phyloP scores from a whole-genome alignment of 23 tunicate species.

The Ascidia mentula region DNA sequence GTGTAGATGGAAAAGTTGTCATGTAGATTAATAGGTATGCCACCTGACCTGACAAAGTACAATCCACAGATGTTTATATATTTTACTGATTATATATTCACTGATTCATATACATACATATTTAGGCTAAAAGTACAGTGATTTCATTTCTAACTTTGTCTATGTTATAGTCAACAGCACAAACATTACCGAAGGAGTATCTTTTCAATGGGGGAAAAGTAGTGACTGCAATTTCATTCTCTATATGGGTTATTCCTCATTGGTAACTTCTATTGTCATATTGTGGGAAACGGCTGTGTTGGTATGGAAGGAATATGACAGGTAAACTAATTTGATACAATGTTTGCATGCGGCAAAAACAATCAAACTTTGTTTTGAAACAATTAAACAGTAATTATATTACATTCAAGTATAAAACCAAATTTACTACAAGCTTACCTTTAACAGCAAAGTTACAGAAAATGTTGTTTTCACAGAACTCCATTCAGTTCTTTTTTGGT shows the following conservation, averaged over 20 bases:
- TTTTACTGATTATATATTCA: no score
- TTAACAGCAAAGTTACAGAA: not conserved
- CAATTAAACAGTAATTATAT: no score
- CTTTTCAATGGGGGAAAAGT: constrained; percentile 42
- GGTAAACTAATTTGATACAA: constrained; percentile 42
- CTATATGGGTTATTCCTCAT: constrained; percentile 45
- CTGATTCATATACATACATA: no score
- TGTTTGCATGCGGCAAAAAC: not conserved
- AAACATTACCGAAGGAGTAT: not conserved
- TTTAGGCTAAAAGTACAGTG: no score
- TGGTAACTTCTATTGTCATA: constrained; percentile 39
- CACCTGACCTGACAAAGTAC: no score
- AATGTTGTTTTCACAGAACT: constrained; percentile 24
- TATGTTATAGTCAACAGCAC: not conserved
- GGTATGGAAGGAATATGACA: constrained; percentile 70
- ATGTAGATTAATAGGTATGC: no score
- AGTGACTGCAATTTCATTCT: constrained; percentile 68
- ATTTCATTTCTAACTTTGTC: no score
- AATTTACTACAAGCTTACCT: not conserved
- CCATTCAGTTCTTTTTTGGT: constrained; percentile 52
- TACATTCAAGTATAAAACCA: not conserved
- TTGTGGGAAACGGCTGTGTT: constrained; percentile 30
- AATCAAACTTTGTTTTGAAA: no score
- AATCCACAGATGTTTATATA: no score
- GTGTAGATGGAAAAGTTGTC: no score